A percentile compares a stretch with the other conserved stretches of the same genome.
Conservation (phyloP, 2,888 invertebrate species). For the Drosophila stalkeri region DNA sequence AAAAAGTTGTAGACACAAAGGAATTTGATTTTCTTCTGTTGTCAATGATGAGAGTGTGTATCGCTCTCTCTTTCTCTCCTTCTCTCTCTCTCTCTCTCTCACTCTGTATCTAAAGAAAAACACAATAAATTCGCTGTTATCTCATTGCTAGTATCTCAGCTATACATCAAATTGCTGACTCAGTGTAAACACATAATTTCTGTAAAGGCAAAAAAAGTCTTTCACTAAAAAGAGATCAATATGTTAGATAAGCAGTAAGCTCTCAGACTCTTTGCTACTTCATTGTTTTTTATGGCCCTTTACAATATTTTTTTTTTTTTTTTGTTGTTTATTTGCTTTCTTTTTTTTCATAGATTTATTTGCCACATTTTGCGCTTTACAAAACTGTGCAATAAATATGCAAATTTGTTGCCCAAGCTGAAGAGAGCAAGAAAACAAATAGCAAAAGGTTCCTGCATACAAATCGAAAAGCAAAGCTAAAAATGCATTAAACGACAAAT, state of each 20-base stretch:
- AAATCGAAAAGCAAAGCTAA: conserved; percentile 38
- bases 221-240: conserved; percentile 62
- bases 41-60: conserved; percentile 11
- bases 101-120: conserved; percentile 6
- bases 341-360: conserved; percentile 64
- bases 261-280: conserved; percentile 26
- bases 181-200: conserved; percentile 62
- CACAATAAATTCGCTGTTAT: conserved; percentile 63
- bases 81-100: too few species aligned
- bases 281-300: conserved; percentile 49
- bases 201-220: conserved; percentile 7
- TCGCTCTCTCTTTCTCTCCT: too few species aligned
- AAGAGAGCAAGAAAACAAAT: conserved; percentile 28
- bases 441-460: conserved; percentile 11
- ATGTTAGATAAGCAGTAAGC: conserved; percentile 53
- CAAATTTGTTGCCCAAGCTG: conserved; percentile 58
- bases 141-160: conserved; percentile 36
- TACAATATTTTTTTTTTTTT: conserved; percentile 8
- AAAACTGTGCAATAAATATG: conserved; percentile 78
- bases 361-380: conserved; percentile 44
- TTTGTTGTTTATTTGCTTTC: too few species aligned
- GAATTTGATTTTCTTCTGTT: conserved; percentile 46
- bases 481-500: conserved; percentile 56
- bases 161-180: conserved; percentile 68
- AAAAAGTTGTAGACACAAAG: conserved; percentile 67